Evolutionary conservation across 1,140 invertebrate genomes (phyloP), one percentile per base, ranked within the genome.

Genomic region (Lucilia cuprina): DNA sequence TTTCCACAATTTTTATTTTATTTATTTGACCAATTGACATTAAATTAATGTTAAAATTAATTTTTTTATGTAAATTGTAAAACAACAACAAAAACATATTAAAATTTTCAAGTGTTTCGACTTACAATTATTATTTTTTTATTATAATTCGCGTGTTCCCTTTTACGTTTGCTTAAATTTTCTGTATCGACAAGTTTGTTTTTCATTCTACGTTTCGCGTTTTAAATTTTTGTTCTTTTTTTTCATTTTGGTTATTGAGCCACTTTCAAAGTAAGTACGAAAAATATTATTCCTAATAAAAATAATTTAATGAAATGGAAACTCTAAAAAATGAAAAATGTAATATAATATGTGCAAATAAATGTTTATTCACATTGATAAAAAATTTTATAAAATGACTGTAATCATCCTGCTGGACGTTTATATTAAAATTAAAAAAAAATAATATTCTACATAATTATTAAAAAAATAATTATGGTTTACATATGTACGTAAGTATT

Each of bases 11-110:
- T 19, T 41, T 47, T 50, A 49, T 30, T 74, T 83, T 83, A 35
- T 80, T 35, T 70, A 70, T 74, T 49, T 82, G 82, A 85, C 74
- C 41, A 85, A 84, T 84, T 84, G 80, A 84, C 84, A 84, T 74
- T 17, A 84, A 70, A 82, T 84, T 84, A 85, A 85, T 85, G 78
- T 34, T 25, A 21, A 35, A 49, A 82, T 85, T 83, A 85, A 83
- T 82, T 84, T 49, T 80, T 85, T 85, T 80, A 85, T 75, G 82
- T 83, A 83, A 83, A 85, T 85, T 83, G 82, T 60, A 41, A 41
- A 41, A 41, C 41, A 41, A 5, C 35, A 41, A 80, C n/a, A 60
- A 47, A n/a, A 65, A 77, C 21, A 41, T 34, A 19, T 34, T 75
- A 35, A 83, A 60, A 55, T 34, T 34, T 83, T 49, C 75, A 83